These are phyloP conservation scores for Adela reaumurella DNA, from an alignment of 2,888 invertebrate species.

Conservation along the genomic window DNA sequence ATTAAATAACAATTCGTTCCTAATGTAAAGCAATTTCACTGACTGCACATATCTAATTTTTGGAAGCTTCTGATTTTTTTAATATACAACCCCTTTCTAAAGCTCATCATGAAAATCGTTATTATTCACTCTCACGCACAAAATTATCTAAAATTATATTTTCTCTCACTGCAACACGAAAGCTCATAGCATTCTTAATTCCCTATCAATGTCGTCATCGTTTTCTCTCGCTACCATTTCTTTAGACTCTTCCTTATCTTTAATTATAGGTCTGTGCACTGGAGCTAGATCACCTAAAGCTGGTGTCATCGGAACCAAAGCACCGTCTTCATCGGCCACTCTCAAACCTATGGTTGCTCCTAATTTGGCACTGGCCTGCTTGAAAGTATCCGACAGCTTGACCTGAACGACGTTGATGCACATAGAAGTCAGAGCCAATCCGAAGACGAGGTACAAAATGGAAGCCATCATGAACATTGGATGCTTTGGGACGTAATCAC, in stretches of 20 bases:
- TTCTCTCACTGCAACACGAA: too few species aligned
- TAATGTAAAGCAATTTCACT: too few species aligned
- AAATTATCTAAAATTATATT: too few species aligned
- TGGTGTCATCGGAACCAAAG: slow-evolving; percentile 41
- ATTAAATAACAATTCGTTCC: too few species aligned
- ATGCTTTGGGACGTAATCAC: slow-evolving; percentile 86
- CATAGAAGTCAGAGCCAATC: slow-evolving; percentile 94
- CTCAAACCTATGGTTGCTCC: slow-evolving; percentile 80
- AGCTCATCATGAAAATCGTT: too few species aligned
- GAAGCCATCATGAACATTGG: slow-evolving; percentile 88
- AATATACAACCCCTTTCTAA: too few species aligned
- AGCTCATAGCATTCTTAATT: too few species aligned
- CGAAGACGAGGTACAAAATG: slow-evolving; percentile 90
- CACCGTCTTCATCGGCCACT: slow-evolving; percentile 66
- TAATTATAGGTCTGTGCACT: slow-evolving; percentile 34
- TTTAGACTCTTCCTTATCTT: slow-evolving; percentile 23
- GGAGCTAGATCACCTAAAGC: slow-evolving; percentile 38
- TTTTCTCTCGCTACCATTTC: slow-evolving; percentile 18
- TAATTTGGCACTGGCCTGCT: slow-evolving; percentile 78
- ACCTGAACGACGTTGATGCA: slow-evolving; percentile 94
- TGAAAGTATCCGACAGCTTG: slow-evolving; percentile 74
- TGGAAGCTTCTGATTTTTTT: too few species aligned
- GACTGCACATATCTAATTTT: too few species aligned
- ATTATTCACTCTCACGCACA: too few species aligned
- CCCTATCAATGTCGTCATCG: too few species aligned